Conservation (phyloP, 1,140 invertebrate species). For the Drosophila fuyamai region DNA sequence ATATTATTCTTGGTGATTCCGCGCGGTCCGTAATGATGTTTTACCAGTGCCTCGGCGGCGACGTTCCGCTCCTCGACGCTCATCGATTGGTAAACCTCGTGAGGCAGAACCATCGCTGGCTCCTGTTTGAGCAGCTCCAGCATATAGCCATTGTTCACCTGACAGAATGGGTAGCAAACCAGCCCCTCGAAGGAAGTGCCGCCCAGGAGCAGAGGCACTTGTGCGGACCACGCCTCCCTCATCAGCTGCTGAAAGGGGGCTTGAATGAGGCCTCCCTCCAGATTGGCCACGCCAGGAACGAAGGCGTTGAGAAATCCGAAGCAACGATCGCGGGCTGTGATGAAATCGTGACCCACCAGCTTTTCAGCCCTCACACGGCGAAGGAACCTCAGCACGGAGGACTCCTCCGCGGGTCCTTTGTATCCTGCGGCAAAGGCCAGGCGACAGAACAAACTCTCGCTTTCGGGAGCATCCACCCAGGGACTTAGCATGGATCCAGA, state of each 20-base stretch:
- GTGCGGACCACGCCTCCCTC: constrained; percentile 67
- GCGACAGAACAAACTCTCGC: constrained; percentile 19
- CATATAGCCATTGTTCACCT: constrained; percentile 46
- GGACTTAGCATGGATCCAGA: constrained; percentile 86
- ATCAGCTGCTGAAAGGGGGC: constrained; percentile 56
- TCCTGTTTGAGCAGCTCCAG: constrained; percentile 46
- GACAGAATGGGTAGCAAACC: constrained; percentile 53
- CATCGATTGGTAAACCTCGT: constrained; percentile 46
- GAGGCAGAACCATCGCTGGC: constrained; percentile 51
- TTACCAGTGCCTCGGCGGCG: constrained; percentile 19
- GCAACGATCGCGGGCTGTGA: constrained; percentile 26
- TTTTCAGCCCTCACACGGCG: constrained; percentile 86
- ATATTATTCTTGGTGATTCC: constrained; percentile 49
- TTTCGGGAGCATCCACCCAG: constrained; percentile 46
- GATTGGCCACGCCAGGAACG: constrained; percentile 42
- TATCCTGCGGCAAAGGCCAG: constrained; percentile 62
- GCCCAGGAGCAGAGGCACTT: constrained; percentile 83
- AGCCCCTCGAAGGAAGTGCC: constrained; percentile 77
- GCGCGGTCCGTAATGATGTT: constrained; percentile 54
- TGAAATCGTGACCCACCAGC: constrained; percentile 72
- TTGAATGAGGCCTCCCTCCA: constrained; percentile 26
- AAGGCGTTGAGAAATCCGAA: constrained; percentile 61
- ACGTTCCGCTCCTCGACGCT: constrained; percentile 15
- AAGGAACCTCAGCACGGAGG: constrained; percentile 82
- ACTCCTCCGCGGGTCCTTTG: constrained; percentile 58